Evolutionary conservation across 2,113 vertebrate species (phyloP).

Genomic region (Solea senegalensis): DNA sequence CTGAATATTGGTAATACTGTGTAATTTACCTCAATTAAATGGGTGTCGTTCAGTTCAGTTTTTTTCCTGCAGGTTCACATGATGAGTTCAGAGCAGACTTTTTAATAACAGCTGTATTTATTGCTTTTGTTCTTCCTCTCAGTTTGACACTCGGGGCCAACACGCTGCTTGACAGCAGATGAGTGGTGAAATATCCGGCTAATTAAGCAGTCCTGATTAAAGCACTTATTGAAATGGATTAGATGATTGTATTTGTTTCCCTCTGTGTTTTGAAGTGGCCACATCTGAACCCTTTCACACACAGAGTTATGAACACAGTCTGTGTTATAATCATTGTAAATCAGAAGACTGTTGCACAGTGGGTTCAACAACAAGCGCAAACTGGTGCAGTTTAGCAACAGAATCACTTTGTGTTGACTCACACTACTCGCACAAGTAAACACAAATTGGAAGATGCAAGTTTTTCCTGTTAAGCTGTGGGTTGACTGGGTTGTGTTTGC

Average conservation of each 20-base stretch:
- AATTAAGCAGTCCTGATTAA: constrained; percentile 44
- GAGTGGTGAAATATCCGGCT: constrained; percentile 20
- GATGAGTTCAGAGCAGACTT: constrained; percentile 2
- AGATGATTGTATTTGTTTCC: not conserved
- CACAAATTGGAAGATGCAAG: too few relatives aligned
- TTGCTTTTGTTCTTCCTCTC: constrained; percentile 1
- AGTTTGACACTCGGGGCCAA: not conserved
- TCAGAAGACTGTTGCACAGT: too few relatives aligned
- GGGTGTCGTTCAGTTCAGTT: not conserved
- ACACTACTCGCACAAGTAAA: too few relatives aligned
- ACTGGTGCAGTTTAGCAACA: too few relatives aligned
- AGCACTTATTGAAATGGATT: constrained; percentile 28
- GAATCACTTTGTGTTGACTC: too few relatives aligned
- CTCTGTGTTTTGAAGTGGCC: not conserved
- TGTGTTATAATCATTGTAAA: too few relatives aligned
- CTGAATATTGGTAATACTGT: not conserved
- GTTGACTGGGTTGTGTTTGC: too few relatives aligned
- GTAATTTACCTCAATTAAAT: not conserved
- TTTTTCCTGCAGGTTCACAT: not conserved
- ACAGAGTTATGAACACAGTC: too few relatives aligned
- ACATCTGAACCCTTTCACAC: not conserved
- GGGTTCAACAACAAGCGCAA: too few relatives aligned
- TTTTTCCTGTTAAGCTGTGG: too few relatives aligned
- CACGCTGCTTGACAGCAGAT: constrained; percentile 13
- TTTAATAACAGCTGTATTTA: constrained; percentile 32